Evolutionary conservation across 2,888 invertebrate species (phyloP).

Genomic region (Rambutsinella grinnellia): DNA sequence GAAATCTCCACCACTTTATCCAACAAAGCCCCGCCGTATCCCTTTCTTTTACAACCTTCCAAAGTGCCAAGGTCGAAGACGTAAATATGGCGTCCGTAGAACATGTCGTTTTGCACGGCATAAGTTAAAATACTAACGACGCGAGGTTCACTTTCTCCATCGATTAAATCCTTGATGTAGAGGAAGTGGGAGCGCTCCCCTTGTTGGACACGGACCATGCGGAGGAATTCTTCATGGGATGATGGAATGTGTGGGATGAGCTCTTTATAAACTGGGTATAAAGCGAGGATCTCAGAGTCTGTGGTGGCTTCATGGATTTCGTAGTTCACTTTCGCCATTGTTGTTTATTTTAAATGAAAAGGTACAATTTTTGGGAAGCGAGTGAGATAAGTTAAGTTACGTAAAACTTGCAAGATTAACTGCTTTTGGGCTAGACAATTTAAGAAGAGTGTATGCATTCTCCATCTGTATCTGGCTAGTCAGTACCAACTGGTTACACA

Average conservation of each 20-base stretch:
- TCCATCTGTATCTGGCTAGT: no score
- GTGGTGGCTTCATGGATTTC: constrained; percentile 48
- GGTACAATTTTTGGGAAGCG: no score
- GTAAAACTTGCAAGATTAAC: no score
- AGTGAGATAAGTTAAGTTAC: no score
- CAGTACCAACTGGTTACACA: no score
- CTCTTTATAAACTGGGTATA: constrained; percentile 34
- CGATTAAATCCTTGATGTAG: constrained; percentile 46
- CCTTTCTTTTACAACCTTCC: constrained; percentile 22
- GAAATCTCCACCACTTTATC: constrained; percentile 50
- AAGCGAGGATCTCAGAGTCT: constrained; percentile 47
- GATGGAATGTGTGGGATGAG: constrained; percentile 51
- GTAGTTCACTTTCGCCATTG: no score
- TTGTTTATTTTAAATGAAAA: no score
- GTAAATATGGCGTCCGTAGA: constrained; percentile 58
- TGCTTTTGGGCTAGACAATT: no score
- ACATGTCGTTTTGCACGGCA: constrained; percentile 42
- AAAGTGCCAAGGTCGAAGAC: constrained; percentile 53
- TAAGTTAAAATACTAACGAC: constrained; percentile 49
- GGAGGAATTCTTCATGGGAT: constrained; percentile 34
- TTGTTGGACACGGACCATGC: constrained; percentile 20
- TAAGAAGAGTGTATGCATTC: no score
- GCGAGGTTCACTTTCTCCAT: background rate
- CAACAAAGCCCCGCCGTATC: constrained; percentile 53
- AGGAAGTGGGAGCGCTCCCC: constrained; percentile 46